phyloP scores from a whole-genome alignment of 1,140 invertebrate genomes.

The Papilio dardanus region DNA sequence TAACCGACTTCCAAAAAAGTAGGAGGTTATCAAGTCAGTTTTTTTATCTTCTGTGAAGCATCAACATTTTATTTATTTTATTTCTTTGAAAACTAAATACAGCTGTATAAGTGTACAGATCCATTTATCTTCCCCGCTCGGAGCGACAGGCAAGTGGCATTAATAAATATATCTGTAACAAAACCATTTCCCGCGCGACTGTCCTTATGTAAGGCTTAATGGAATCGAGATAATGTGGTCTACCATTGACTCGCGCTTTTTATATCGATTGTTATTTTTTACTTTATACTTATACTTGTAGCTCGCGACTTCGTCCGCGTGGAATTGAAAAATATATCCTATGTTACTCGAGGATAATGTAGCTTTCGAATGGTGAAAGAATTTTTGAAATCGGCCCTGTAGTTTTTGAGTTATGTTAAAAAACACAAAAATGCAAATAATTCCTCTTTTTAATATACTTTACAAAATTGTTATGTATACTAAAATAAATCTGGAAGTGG shows the following conservation, averaged over 20 bases:
- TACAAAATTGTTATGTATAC: no score
- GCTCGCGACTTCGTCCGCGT: no score
- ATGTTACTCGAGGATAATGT: no score
- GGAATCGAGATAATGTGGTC: slow-evolving; percentile 47
- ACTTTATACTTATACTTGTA: background rate
- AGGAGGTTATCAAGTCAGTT: no score
- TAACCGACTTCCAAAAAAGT: no score
- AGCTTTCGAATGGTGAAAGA: no score
- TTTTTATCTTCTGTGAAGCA: background rate
- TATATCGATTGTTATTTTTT: slow-evolving; percentile 16
- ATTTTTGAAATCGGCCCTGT: no score
- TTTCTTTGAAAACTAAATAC: slow-evolving; percentile 1
- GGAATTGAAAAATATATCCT: no score
- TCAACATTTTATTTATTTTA: background rate
- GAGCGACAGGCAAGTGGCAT: slow-evolving; percentile 26
- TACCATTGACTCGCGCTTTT: slow-evolving; percentile 40
- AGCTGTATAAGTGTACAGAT: background rate
- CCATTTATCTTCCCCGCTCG: slow-evolving; percentile 14
- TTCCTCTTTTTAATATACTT: no score
- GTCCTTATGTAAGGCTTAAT: slow-evolving; percentile 49
- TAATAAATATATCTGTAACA: slow-evolving; percentile 32
- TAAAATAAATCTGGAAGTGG: no score
- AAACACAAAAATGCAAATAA: no score
- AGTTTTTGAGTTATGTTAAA: no score
- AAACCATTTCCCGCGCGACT: slow-evolving; percentile 31